Conservation (phyloP, 2,888 invertebrate genomes). For the Pelosia muscerda region DNA sequence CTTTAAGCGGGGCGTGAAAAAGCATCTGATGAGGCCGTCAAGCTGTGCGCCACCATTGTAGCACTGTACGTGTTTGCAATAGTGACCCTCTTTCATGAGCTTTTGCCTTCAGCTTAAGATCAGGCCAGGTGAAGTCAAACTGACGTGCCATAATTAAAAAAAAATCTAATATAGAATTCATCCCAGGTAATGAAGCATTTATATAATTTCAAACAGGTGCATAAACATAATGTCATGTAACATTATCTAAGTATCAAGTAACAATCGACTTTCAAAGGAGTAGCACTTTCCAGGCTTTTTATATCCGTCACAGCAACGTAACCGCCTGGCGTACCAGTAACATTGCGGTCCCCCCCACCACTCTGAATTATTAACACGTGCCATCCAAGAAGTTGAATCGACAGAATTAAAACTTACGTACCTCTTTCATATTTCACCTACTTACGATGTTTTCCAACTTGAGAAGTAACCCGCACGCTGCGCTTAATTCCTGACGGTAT, state of each 20-base stretch:
- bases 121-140: no score
- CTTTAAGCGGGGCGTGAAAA: no score
- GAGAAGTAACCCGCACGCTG: constrained; percentile 10
- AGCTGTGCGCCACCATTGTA: no score
- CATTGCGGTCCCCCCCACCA: constrained; percentile 70
- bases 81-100: no score
- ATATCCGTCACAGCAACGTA: constrained; percentile 45
- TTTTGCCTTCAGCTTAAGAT: no score
- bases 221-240: background rate
- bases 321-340: constrained; percentile 65
- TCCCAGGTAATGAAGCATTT: no score
- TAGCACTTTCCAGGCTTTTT: constrained; percentile 41
- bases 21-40: no score
- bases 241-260: background rate
- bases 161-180: no score
- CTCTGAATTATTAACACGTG: constrained; percentile 80
- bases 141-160: no score
- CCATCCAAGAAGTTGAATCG: constrained; percentile 81
- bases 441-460: constrained; percentile 53
- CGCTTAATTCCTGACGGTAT: background rate
- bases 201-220: no score
- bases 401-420: constrained; percentile 81
- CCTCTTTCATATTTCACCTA: constrained; percentile 79
- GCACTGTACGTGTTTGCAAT: no score
- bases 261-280: background rate